Percentiles rank a stretch among this genome's conserved stretches.
Evolutionary conservation across 2,113 vertebrate genomes (phyloP).

Genomic region (Pristiophorus japonicus): DNA sequence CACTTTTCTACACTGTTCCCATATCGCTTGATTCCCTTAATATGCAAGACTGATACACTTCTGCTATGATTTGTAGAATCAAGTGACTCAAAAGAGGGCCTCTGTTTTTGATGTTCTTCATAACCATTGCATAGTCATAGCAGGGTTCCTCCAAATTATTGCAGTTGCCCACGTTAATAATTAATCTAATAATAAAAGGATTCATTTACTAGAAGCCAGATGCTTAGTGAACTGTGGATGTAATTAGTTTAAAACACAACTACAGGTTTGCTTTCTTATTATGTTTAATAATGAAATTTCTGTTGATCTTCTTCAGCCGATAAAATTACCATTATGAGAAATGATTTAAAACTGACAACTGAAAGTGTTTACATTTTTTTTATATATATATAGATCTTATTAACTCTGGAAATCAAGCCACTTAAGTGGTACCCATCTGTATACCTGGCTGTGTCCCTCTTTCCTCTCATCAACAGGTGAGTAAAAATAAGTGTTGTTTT

Average conservation of each 20-base stretch:
- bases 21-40: too few relatives aligned
- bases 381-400: slow-evolving; percentile 54
- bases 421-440: slow-evolving; percentile 66
- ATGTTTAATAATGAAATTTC: neutral
- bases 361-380: neutral
- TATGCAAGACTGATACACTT: neutral
- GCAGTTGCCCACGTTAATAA: slow-evolving; percentile 11
- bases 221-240: neutral
- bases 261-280: neutral
- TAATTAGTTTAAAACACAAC: slow-evolving; percentile 13
- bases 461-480: slow-evolving; percentile 73
- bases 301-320: neutral
- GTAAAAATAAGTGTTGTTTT: slow-evolving; percentile 24
- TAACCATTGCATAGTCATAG: too few relatives aligned
- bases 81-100: neutral
- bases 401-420: slow-evolving; percentile 62
- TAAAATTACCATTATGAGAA: slow-evolving; percentile 2
- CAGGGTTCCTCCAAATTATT: neutral
- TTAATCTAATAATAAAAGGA: neutral
- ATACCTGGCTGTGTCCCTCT: slow-evolving; percentile 67
- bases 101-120: neutral
- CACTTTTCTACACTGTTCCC: too few relatives aligned
- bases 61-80: neutral
- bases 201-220: neutral
- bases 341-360: neutral